Base-by-base conservation (phyloP, 2,113 vertebrate genomes). In the Nothobranchius kuhntae region DNA sequence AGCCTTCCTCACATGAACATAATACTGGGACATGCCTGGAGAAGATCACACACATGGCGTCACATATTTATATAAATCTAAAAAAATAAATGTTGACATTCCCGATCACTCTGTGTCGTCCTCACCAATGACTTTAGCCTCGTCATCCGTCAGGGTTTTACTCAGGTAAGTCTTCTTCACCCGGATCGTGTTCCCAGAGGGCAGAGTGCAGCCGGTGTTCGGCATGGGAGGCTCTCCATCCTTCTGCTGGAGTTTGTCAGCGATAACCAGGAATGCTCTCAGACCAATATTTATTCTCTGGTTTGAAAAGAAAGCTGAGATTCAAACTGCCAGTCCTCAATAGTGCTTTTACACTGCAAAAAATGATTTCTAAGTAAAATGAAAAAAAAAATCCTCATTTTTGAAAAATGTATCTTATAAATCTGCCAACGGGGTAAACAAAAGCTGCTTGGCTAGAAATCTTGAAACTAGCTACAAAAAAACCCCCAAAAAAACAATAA, bases 211-310 rank as follows among this genome's bases (percentile, higher is more conserved):
- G 60, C 96, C 96, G 0, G 97, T 99, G 65, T 97, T 98, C 0
- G 98, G 98, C 97, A 99, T 99, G 51, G 98, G 97, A 0, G 98
- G 97, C 61, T 99, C 98, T 0, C 98, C 96, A 3, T 98, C 98
- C 85, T 99, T 99, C 81, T 98, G 96, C 89, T 99, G 98, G 75
- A 98, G 92, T 79, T 95, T 99, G 46, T 99, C 96, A 0, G 98
- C 98, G 71, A 99, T 95, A 56, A 99, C 98, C 89, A 99, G 92
- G 90, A 99, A 99, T 1, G 98, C 98, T 87, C 97, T 93, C 73
- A 99, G 87, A 73, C 96, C 98, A 53, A 99, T 98, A 89, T 99
- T 99, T 96, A 99, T 99, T 89, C 98, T 97, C 98, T 99, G 91
- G 15, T 71, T 60, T 76, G 63, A 83, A 48, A 65, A 70, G 4